These are phyloP conservation scores for Scylla paramamosain DNA, from an alignment of 1,140 invertebrate genomes.

Conservation along the genomic window DNA sequence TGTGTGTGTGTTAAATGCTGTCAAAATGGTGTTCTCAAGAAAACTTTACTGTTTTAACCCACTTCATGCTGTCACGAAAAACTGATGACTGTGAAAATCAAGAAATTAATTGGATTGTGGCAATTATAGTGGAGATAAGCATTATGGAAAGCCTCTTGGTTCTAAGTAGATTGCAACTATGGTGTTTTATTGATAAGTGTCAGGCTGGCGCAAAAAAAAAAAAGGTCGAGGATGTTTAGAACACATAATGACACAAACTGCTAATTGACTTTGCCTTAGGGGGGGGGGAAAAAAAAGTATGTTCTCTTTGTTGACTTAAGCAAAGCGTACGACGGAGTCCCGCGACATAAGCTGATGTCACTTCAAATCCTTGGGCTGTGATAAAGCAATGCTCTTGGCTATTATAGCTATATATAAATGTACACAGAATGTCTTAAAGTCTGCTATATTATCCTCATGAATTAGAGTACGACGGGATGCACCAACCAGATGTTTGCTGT, in stretches of 20 bases:
- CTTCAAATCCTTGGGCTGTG: neutral
- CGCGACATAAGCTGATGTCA: neutral
- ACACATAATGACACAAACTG: neutral
- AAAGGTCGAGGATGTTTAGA: neutral
- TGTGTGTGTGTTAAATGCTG: no score
- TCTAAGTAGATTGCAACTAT: neutral
- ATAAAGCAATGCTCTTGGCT: neutral
- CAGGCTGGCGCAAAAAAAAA: neutral
- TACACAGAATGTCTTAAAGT: neutral
- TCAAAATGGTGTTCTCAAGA: neutral
- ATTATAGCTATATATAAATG: neutral
- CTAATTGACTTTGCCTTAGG: no score
- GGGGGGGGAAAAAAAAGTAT: neutral
- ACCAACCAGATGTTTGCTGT: neutral
- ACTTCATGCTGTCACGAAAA: neutral
- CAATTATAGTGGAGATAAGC: neutral
- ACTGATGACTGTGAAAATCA: neutral
- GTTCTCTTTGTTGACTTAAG: neutral
- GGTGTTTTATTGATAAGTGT: neutral
- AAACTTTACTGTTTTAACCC: neutral
- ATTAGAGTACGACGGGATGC: neutral
- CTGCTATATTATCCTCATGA: neutral
- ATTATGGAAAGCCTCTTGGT: neutral
- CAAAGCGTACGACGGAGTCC: neutral
- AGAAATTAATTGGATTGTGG: neutral